These are phyloP conservation scores for Amphiprion ocellaris DNA, from an alignment of 2,113 vertebrate genomes.

Conservation along the genomic window DNA sequence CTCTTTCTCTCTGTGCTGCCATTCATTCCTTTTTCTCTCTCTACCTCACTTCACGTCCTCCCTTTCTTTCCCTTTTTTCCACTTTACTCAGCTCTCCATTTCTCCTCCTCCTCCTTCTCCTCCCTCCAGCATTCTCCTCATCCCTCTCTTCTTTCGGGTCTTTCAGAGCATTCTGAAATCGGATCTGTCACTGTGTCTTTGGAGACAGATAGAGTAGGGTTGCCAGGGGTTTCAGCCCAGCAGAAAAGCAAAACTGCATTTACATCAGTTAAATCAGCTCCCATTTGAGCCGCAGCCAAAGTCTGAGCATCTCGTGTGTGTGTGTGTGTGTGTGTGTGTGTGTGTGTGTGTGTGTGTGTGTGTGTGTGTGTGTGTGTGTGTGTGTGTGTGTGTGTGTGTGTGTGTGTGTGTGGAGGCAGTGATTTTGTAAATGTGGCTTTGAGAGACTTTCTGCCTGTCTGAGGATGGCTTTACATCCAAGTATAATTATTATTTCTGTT, in stretches of 20 bases:
- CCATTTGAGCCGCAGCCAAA: conserved; percentile 56
- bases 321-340: conserved; percentile 31
- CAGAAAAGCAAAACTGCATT: conserved; percentile 68
- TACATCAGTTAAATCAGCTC: conserved; percentile 68
- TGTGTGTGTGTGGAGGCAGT: conserved; percentile 1
- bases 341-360: conserved; percentile 30
- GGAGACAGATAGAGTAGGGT: conserved; percentile 62
- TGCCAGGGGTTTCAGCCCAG: conserved; percentile 69
- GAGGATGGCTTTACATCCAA: neutral
- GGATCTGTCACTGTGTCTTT: conserved; percentile 66
- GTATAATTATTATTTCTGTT: conserved; percentile 1
- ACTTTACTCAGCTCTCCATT: conserved; percentile 38
- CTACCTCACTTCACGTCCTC: neutral
- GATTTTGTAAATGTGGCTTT: conserved; percentile 29
- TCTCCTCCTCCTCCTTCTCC: conserved; percentile 17
- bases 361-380: conserved; percentile 31
- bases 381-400: conserved; percentile 30
- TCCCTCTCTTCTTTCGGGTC: conserved; percentile 44
- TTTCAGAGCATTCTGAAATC: conserved; percentile 65
- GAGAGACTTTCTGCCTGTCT: conserved; percentile 17
- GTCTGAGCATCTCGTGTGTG: conserved; percentile 12
- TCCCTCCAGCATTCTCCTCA: conserved; percentile 9
- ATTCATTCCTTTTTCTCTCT: conserved; percentile 26
- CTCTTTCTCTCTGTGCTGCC: conserved; percentile 2
- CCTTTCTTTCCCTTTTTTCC: conserved; percentile 21